Evolutionary conservation across 2,113 vertebrate species (phyloP), one percentile per base, ranked within the genome.

Genomic region (Lasiurus cinereus): DNA sequence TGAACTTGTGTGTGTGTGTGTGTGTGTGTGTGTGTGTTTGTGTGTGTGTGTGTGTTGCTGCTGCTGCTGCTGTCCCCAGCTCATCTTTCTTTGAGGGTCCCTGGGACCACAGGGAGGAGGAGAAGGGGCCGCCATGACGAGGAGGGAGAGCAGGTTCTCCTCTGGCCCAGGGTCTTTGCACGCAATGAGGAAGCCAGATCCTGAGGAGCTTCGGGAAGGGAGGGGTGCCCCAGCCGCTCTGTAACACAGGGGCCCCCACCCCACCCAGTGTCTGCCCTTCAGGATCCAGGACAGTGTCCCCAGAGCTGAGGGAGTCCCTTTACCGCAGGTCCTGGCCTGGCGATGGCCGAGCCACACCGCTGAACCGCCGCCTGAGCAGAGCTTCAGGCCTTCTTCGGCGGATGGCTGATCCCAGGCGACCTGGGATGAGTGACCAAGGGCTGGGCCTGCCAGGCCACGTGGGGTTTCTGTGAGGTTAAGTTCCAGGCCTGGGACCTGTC

Each of bases 51-150:
- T 2, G 18, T 22, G 76, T 27, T 16, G 64, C 36, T 48, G 27
- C 4, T 36, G 36, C 2, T 1, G 6, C 10, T 15, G 48, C 36
- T 46, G 1, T 54, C 22, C 14, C 39, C 3, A 1, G 18, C 66
- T 2, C 8, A 24, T 9, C 24, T 22, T 21, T 31, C 46, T 70
- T 9, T 6, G 21, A 62, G 31, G 21, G 39, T 8, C 1, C 24
- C 76, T 15, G 48, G 48, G 24, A 43, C 19, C 33, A 59, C 24
- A 0, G 33, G n/a, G 8, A 10, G 27, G 12, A 22, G 15, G 46
- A 29, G 19, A 27, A 43, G 52, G 39, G 21, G 11, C 78, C 5
- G 10, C 31, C 0, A 15, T 39, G 66, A 24, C 3, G 0, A 27
- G 19, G 1, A 79, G 31, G 29, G 56, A 87, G 12, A 59, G 36